These are phyloP conservation scores for Pentalonia nigronervosa DNA, from an alignment of 1,140 invertebrate genomes.

Conservation along the genomic window DNA sequence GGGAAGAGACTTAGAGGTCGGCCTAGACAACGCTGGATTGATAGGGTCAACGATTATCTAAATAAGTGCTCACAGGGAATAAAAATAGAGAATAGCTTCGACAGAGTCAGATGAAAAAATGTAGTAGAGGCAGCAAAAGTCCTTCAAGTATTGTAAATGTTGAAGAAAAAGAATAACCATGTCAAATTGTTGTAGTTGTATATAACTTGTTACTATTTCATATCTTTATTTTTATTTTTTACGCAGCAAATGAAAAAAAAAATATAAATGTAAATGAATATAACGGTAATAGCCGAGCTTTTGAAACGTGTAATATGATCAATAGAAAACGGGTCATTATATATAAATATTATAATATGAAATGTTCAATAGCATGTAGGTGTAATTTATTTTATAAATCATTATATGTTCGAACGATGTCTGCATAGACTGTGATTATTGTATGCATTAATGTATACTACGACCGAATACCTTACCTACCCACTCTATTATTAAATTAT, in stretches of 20 bases:
- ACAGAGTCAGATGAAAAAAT: too few species aligned
- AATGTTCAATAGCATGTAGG: neutral
- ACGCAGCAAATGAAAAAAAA: neutral
- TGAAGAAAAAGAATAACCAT: too few species aligned
- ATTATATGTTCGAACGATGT: neutral
- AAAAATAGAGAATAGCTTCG: too few species aligned
- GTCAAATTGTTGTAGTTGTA: neutral
- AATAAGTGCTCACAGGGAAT: too few species aligned
- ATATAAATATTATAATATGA: conserved; percentile 7
- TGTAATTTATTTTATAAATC: neutral
- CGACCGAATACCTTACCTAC: neutral
- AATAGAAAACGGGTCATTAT: neutral
- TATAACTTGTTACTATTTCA: neutral
- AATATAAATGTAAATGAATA: neutral
- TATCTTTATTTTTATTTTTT: neutral
- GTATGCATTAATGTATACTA: neutral
- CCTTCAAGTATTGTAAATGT: too few species aligned
- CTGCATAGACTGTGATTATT: neutral
- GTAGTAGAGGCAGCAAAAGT: too few species aligned
- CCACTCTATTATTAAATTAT: neutral
- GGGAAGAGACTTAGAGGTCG: too few species aligned
- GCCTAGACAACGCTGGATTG: too few species aligned
- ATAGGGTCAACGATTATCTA: too few species aligned
- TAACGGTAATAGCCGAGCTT: neutral
- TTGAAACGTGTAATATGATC: neutral